Conservation (phyloP, 2,888 invertebrate genomes). For the Volucella zonaria region DNA sequence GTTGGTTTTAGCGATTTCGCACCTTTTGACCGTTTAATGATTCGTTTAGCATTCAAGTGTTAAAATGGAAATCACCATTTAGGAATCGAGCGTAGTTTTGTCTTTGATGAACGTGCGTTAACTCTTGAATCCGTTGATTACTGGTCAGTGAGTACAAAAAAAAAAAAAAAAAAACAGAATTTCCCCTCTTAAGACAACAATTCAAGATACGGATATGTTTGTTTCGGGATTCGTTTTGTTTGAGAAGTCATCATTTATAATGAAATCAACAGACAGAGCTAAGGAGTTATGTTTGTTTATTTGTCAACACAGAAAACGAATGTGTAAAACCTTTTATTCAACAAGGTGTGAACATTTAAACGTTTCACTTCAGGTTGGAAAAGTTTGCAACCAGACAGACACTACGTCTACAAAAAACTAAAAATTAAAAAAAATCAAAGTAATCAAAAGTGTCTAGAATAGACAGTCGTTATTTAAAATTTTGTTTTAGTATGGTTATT, state of each 20-base stretch:
- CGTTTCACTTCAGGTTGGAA: neutral
- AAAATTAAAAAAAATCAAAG: too few species aligned
- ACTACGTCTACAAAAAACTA: neutral
- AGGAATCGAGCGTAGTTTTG: constrained; percentile 31
- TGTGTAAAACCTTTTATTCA: constrained; percentile 34
- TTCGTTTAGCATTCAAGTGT: constrained; percentile 61
- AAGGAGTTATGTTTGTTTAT: constrained; percentile 34
- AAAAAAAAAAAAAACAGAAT: too few species aligned
- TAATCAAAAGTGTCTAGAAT: too few species aligned
- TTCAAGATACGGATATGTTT: neutral
- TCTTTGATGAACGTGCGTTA: constrained; percentile 18
- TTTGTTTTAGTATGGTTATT: too few species aligned
- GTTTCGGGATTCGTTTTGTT: constrained; percentile 33
- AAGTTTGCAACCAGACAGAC: neutral
- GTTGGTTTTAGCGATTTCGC: constrained; percentile 33
- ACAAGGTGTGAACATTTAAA: constrained; percentile 40
- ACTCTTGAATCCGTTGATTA: neutral
- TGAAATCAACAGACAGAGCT: constrained; percentile 24
- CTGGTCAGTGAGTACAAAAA: neutral
- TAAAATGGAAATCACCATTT: constrained; percentile 52
- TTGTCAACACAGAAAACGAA: constrained; percentile 30
- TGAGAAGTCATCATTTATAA: constrained; percentile 3
- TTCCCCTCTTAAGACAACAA: constrained; percentile 10
- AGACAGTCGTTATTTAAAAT: too few species aligned
- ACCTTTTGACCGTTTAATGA: constrained; percentile 66